Evolutionary conservation across 2,113 vertebrate genomes (phyloP).

Genomic region (Chaetorhynchus papuensis): DNA sequence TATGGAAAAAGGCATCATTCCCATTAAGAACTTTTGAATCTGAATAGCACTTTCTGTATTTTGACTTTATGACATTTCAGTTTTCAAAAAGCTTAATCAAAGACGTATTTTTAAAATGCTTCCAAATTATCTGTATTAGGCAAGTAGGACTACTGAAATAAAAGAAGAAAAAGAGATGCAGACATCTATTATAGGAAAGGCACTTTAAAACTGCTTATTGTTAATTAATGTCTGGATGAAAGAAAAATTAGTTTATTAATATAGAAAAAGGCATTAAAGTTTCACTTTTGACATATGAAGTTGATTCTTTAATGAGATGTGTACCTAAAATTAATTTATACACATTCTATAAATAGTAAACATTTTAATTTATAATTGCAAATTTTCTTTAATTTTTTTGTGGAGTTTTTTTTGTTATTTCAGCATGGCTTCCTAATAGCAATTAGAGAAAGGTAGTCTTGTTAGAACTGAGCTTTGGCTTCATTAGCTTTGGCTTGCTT

Average conservation of each 20-base stretch:
- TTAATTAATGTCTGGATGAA: conserved; percentile 32
- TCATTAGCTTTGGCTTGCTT: background rate
- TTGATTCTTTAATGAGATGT: background rate
- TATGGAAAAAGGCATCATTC: background rate
- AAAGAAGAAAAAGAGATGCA: conserved; percentile 4
- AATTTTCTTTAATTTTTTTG: background rate
- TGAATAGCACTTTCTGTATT: conserved; percentile 18
- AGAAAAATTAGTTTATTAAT: conserved; percentile 28
- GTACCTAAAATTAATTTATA: background rate
- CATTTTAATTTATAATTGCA: background rate
- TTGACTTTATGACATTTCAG: conserved; percentile 46
- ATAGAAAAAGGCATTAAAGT: conserved; percentile 5
- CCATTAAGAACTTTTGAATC: conserved; percentile 18
- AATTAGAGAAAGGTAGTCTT: background rate
- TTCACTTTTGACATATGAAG: conserved; percentile 34
- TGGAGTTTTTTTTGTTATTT: background rate
- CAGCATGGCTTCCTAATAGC: background rate
- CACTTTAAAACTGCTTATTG: conserved; percentile 1
- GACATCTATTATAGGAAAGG: conserved; percentile 23
- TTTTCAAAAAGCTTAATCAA: conserved; percentile 51
- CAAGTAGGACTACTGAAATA: background rate
- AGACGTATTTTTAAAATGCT: conserved; percentile 34
- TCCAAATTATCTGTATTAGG: background rate
- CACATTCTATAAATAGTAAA: background rate
- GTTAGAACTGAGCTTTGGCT: background rate